phyloP scores from a whole-genome alignment of 2,888 invertebrate species.

The Spicauda simplicius region DNA sequence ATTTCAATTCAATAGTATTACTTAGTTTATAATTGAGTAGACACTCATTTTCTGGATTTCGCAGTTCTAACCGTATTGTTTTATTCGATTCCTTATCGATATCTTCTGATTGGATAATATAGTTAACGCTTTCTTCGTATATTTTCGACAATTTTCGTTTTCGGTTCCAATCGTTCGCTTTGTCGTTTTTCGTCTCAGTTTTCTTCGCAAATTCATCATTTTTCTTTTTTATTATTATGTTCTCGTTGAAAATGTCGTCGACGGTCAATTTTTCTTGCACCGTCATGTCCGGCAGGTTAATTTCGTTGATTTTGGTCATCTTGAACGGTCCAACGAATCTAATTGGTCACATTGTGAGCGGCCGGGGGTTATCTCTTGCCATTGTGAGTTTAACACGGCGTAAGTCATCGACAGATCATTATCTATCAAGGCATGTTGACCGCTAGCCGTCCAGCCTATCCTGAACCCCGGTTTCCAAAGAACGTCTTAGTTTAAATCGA shows the following conservation, averaged over 20 bases:
- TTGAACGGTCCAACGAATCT: conserved; percentile 54
- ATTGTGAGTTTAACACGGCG: conserved; percentile 80
- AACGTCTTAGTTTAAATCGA: conserved; percentile 54
- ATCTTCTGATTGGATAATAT: conserved; percentile 59
- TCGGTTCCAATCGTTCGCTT: conserved; percentile 47
- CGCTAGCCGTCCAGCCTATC: conserved; percentile 61
- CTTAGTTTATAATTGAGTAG: conserved; percentile 24
- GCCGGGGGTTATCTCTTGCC: conserved; percentile 67
- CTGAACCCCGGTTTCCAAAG: conserved; percentile 57
- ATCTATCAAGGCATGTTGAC: conserved; percentile 71
- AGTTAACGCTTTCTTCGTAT: conserved; percentile 51
- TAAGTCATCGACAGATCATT: conserved; percentile 83
- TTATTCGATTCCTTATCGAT: conserved; percentile 66
- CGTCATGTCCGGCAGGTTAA: conserved; percentile 65
- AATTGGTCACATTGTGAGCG: conserved; percentile 78
- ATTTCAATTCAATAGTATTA: background rate
- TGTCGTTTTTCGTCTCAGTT: conserved; percentile 47
- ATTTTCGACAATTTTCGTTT: conserved; percentile 58
- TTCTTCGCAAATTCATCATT: conserved; percentile 49
- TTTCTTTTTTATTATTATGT: conserved; percentile 64
- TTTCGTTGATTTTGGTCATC: conserved; percentile 77
- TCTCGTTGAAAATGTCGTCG: conserved; percentile 70
- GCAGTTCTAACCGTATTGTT: conserved; percentile 65
- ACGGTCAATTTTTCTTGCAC: conserved; percentile 61
- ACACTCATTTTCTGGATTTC: conserved; percentile 52